Evolutionary conservation across 2,888 invertebrate species (phyloP).

Genomic region (Lithosia quadra): DNA sequence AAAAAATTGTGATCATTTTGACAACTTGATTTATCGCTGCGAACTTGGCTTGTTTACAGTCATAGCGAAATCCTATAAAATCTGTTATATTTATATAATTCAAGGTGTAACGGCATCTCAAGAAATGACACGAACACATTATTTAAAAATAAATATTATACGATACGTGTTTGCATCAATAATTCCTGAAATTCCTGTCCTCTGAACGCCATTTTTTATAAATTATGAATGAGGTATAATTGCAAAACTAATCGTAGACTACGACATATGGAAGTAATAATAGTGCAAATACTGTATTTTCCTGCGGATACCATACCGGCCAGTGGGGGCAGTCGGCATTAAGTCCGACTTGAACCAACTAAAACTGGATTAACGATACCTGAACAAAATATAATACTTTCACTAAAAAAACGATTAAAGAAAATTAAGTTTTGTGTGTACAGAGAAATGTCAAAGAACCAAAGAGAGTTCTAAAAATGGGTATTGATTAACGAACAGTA

Average conservation of each 20-base stretch:
- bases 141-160: constrained; percentile 8
- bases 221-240: no score
- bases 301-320: no score
- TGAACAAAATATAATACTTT: no score
- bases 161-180: neutral
- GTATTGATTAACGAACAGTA: neutral
- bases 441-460: constrained; percentile 14
- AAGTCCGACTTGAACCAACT: no score
- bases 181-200: neutral
- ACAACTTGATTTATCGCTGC: neutral
- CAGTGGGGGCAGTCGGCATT: no score
- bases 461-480: constrained; percentile 22
- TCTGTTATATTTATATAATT: constrained; percentile 18
- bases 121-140: constrained; percentile 4
- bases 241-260: no score
- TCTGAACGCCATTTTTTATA: neutral
- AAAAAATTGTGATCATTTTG: neutral
- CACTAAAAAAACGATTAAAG: no score
- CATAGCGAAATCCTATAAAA: constrained; percentile 21
- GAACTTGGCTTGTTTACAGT: neutral
- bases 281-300: no score
- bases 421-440: neutral
- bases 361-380: no score
- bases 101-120: constrained; percentile 8
- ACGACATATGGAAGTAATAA: no score